Base-by-base conservation (phyloP, 2,797 vertebrate genomes). In the Microctenopoma lineatum region DNA sequence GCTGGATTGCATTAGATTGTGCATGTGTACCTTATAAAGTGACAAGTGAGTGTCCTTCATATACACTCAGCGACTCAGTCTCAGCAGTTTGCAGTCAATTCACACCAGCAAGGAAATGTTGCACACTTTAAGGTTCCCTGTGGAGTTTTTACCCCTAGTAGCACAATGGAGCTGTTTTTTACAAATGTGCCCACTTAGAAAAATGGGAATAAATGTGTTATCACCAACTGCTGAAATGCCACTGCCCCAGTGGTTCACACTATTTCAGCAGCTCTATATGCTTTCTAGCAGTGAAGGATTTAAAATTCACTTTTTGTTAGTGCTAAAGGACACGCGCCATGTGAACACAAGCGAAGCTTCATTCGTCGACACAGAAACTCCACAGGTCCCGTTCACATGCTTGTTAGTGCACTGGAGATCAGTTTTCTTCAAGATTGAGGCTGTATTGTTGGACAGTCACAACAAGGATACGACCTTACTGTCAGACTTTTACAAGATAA, bases 61-160 rank as follows among this genome's bases (percentile, higher is more conserved):
- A 45, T 45, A 50, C 25, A 59, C 18, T 48, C 57, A 12, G 46
- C 21, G 2, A 72, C n/a, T 21, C 47, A 13, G 41, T 55, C 50
- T 61, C 34, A 61, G 26, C 29, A 13, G 26, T 48, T 59, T 29
- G 15, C n/a, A 58, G 32, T 76, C 4, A 11, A 36, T 38, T 0
- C n/a, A 2, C 59, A 63, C 38, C 39, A 38, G 12, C 32, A 41
- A 39, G 18, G 38, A 56, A 27, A 26, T 25, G 26, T 26, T 36
- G 5, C 15, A 15, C 47, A 25, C 11, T 29, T 52, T 15, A 8
- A 50, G 14, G 6, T 44, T n/a, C 41, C n/a, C n/a, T 46, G 45
- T 46, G 45, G 42, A 45, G 42, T 45, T 18, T 45, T 45, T 45
- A 45, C n/a, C 15, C 18, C 7, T 45, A 44, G 16, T 16, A 44